Conservation (phyloP, 2,888 invertebrate genomes). For the Gortyna flavago region DNA sequence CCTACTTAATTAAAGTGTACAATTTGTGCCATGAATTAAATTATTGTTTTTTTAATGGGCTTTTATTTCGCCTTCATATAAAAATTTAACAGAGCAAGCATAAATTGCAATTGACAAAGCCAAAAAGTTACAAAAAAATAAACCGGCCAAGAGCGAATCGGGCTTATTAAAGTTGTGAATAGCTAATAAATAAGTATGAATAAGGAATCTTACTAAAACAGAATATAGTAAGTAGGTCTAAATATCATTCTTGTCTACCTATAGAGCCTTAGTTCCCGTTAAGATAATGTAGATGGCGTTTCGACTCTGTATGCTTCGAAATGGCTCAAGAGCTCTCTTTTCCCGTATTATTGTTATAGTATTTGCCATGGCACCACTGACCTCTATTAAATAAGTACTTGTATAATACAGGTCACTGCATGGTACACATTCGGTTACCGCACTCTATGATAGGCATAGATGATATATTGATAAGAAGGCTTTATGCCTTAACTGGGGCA, state of each 20-base stretch:
- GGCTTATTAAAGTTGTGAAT: neutral
- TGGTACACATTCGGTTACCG: neutral
- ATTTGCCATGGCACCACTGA: too few species aligned
- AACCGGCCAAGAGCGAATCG: neutral
- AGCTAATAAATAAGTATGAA: too few species aligned
- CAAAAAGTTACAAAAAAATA: neutral
- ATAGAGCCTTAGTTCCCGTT: too few species aligned
- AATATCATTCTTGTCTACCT: too few species aligned
- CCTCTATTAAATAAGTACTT: too few species aligned
- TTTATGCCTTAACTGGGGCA: neutral
- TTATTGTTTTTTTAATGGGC: conserved; percentile 22
- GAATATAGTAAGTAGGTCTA: too few species aligned
- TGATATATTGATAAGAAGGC: neutral
- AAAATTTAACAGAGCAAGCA: neutral
- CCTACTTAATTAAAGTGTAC: conserved; percentile 27
- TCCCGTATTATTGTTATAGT: too few species aligned
- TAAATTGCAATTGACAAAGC: neutral
- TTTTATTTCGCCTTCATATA: conserved; percentile 18
- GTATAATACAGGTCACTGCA: too few species aligned
- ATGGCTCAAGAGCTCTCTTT: too few species aligned
- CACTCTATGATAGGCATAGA: neutral
- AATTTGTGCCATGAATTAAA: conserved; percentile 47
- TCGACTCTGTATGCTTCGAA: too few species aligned
- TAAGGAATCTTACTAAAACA: too few species aligned
- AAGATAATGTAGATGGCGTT: too few species aligned